Evolutionary conservation across 2,888 invertebrate species (phyloP).

Genomic region (Tromatobia lineatoria): DNA sequence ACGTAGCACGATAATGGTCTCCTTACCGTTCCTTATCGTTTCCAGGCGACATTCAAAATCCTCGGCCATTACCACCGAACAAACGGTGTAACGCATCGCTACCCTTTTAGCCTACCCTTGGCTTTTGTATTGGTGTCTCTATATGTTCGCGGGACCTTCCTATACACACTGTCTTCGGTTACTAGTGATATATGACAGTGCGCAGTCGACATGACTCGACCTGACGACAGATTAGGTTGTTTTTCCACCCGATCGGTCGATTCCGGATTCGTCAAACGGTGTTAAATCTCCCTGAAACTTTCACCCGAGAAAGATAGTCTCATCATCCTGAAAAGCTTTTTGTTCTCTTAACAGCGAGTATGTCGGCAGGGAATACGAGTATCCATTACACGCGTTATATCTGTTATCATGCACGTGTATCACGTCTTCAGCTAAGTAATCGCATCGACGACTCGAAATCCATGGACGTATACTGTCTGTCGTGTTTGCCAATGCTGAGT

Average conservation of each 20-base stretch:
- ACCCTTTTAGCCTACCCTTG: constrained; percentile 62
- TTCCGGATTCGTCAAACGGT: constrained; percentile 58
- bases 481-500: constrained; percentile 27
- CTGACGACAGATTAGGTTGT: constrained; percentile 68
- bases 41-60: constrained; percentile 82
- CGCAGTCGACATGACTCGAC: constrained; percentile 36
- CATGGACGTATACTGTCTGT: constrained; percentile 66
- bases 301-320: constrained; percentile 27
- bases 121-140: constrained; percentile 51
- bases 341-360: constrained; percentile 62
- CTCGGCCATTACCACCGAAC: constrained; percentile 71
- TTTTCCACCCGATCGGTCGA: constrained; percentile 65
- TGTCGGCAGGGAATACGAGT: constrained; percentile 67
- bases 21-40: constrained; percentile 82
- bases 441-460: constrained; percentile 73
- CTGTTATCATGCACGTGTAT: constrained; percentile 71
- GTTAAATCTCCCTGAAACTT: constrained; percentile 33
- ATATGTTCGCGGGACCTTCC: background rate
- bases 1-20: constrained; percentile 84
- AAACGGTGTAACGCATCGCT: constrained; percentile 56
- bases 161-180: background rate
- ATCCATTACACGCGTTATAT: constrained; percentile 70
- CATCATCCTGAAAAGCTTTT: constrained; percentile 64
- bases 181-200: background rate
- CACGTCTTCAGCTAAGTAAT: constrained; percentile 67